Evolutionary conservation across 1,140 invertebrate species (phyloP).

Genomic region (Grapholita molesta): DNA sequence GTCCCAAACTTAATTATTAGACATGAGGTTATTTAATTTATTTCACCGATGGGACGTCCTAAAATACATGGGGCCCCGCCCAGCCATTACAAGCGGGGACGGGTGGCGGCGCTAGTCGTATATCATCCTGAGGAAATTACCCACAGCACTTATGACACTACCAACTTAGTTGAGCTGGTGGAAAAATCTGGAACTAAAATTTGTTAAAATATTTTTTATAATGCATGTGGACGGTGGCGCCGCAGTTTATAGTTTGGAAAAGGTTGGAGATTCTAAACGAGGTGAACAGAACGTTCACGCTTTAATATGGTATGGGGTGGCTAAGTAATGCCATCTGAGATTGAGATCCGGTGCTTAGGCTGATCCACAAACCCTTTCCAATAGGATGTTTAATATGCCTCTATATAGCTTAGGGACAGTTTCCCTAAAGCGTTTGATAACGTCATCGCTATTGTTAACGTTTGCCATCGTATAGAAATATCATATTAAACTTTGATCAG

Average conservation of each 20-base stretch:
- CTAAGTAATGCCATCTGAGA: constrained; percentile 2
- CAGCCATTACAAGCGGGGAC: constrained; percentile 46
- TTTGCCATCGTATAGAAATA: no score
- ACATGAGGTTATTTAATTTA: constrained; percentile 63
- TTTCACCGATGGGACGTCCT: constrained; percentile 52
- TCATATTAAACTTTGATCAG: no score
- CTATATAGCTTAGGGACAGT: no score
- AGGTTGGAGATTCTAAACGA: not conserved
- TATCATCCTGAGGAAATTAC: constrained; percentile 57
- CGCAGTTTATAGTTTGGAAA: not conserved
- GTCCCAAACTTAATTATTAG: constrained; percentile 55
- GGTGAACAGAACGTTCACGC: not conserved
- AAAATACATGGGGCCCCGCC: constrained; percentile 48
- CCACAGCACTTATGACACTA: constrained; percentile 45
- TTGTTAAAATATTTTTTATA: not conserved
- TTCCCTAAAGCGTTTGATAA: no score
- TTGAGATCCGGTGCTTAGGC: not conserved
- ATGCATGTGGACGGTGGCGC: not conserved
- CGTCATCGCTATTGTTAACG: no score
- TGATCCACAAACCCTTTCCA: not conserved
- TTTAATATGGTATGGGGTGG: not conserved
- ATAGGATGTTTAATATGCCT: not conserved
- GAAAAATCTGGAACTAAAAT: not conserved
- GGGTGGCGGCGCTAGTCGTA: constrained; percentile 41
- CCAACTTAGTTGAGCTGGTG: not conserved